Base-by-base conservation (phyloP, 2,113 vertebrate species). In the Pyrgilauda ruficollis region DNA sequence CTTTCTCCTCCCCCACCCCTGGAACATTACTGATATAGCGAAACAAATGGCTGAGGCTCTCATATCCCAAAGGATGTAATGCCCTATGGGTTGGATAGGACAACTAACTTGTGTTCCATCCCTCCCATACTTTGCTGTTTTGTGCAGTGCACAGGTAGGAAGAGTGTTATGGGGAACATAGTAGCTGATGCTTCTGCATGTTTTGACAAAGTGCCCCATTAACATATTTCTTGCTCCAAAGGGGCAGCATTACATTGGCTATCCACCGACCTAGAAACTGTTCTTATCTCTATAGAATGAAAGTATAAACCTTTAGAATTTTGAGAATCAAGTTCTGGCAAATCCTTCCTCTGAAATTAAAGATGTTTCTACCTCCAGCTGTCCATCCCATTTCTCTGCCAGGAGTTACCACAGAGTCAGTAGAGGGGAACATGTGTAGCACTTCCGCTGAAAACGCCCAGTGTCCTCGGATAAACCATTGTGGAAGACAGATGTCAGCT, bases 291-390 rank as follows among this genome's bases (percentile, higher is more conserved):
- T 64, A 35, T 37, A 70, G 26, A 89, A 94, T 33, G 72, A 90
- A 92, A 50, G 6, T 58, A 62, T 58, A 73, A 76, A 76, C 26
- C 79, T 62, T 66, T 28, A 69, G 55, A 69, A 70, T 63, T 90
- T 89, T 83, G 37, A 83, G 72, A 90, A 88, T 35, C n/a, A 47
- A 80, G 30, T 82, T 86, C 28, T 93, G 70, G 18, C 5, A 2
- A 77, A 66, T 61, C 18, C 21, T 61, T 78, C 50, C 68, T 76
- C 55, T 46, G 55, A 74, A 95, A 90, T 66, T 30, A 74, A 90
- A 83, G 31, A 63, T 39, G 17, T 62, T 94, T 93, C 90, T 93
- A 28, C 67, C 22, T 83, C 90, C 94, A 93, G 84, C 82, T 91
- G 74, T 85, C 70, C 67, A 47, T 83, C 63, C n/a, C 21, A 27